Percentiles rank a stretch among this genome's conserved stretches.
Conservation (phyloP, 2,888 invertebrate genomes). For the Rhyacophila evoluta region DNA sequence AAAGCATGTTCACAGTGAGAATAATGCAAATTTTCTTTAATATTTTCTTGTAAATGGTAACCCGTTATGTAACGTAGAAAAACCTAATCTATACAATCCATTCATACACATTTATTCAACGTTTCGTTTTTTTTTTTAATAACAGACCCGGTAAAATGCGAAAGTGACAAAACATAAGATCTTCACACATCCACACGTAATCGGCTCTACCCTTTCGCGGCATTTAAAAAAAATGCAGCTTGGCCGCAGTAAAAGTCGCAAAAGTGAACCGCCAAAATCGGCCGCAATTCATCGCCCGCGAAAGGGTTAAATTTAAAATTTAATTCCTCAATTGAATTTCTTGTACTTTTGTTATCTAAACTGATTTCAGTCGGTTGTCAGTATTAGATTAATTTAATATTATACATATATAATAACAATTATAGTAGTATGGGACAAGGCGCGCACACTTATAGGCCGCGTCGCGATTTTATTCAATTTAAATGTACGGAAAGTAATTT, state of each 20-base stretch:
- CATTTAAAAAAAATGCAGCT: not conserved
- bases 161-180: slow-evolving; percentile 16
- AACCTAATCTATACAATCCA: slow-evolving; percentile 38
- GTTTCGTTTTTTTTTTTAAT: not conserved
- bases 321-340: not conserved
- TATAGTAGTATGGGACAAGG: not conserved
- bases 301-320: not conserved
- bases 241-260: too few relatives aligned
- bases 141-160: slow-evolving; percentile 23
- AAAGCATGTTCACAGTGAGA: slow-evolving; percentile 43
- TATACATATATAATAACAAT: not conserved
- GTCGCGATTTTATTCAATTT: not conserved
- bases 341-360: slow-evolving; percentile 40
- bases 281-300: not conserved
- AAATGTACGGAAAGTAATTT: slow-evolving; percentile 20
- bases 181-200: slow-evolving; percentile 26
- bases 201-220: slow-evolving; percentile 27
- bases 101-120: not conserved
- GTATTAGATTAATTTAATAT: not conserved
- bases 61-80: slow-evolving; percentile 52
- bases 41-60: slow-evolving; percentile 48
- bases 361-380: slow-evolving; percentile 31
- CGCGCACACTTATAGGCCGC: not conserved
- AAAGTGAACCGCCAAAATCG: too few relatives aligned
- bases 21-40: slow-evolving; percentile 45